A percentile compares a stretch with the other conserved stretches of the same genome.
Conservation (phyloP, 2,888 invertebrate genomes). For the Trichopoda pennipes region DNA sequence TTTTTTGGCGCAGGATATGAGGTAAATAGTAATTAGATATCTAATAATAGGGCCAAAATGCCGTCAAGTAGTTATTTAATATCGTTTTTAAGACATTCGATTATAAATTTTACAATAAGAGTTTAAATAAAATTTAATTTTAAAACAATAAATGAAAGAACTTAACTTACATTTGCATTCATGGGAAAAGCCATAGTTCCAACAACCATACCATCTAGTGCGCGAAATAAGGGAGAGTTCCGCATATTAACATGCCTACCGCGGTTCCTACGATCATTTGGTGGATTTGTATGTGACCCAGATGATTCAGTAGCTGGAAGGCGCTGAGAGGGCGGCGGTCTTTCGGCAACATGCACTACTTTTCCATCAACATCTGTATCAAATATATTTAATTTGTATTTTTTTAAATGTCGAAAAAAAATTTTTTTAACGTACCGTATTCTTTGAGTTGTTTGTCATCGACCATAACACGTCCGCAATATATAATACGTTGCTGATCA, state of each 20-base stretch:
- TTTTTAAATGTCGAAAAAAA: not conserved
- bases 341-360: conserved; percentile 94
- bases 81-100: not conserved
- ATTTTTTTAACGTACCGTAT: conserved; percentile 84
- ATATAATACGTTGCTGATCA: conserved; percentile 93
- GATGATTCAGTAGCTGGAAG: conserved; percentile 73
- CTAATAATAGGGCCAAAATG: too few relatives aligned
- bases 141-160: not conserved
- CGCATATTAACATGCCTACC: conserved; percentile 75
- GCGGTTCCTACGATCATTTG: conserved; percentile 80
- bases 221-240: conserved; percentile 78
- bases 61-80: too few relatives aligned
- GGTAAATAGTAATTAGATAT: too few relatives aligned
- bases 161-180: conserved; percentile 72
- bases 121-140: too few relatives aligned
- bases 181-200: conserved; percentile 81
- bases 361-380: conserved; percentile 91
- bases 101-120: too few relatives aligned
- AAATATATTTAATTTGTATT: not conserved
- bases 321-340: conserved; percentile 87
- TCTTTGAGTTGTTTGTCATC: conserved; percentile 92
- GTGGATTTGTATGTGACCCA: conserved; percentile 69
- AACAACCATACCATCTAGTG: conserved; percentile 80
- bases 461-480: conserved; percentile 95
- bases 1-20: too few relatives aligned